A percentile compares a stretch with the other conserved stretches of the same genome.
These are phyloP conservation scores for Ostrea edulis DNA, from an alignment of 1,140 invertebrate genomes.

Conservation along the genomic window DNA sequence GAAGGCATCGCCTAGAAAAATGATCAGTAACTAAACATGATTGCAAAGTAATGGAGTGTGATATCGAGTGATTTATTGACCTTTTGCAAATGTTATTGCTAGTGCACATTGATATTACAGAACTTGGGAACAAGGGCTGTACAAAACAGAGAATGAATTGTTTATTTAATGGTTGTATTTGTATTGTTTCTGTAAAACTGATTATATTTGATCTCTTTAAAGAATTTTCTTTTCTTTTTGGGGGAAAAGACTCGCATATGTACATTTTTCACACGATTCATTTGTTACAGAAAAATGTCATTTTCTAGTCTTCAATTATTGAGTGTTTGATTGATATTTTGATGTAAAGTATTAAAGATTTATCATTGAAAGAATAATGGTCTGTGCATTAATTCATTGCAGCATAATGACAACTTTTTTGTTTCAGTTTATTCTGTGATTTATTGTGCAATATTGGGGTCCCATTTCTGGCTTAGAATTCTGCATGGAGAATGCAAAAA, in stretches of 20 bases:
- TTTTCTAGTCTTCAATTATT: not conserved
- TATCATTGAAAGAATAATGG: not conserved
- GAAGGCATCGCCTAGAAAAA: too few relatives aligned
- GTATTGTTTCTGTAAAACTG: not conserved
- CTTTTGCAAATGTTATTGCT: not conserved
- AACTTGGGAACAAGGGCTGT: not conserved
- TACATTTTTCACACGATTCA: not conserved
- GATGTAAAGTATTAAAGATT: not conserved
- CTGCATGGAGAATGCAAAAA: not conserved
- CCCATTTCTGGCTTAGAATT: not conserved
- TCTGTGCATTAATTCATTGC: constrained; percentile 16
- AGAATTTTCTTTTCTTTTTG: not conserved
- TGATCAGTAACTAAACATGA: too few relatives aligned
- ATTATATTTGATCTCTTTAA: not conserved
- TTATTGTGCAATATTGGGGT: constrained; percentile 20
- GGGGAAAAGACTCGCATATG: not conserved
- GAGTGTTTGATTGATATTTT: not conserved
- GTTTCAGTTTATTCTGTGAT: constrained; percentile 17
- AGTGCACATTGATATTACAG: not conserved
- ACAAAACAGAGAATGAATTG: not conserved
- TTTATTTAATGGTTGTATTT: not conserved
- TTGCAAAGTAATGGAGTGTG: too few relatives aligned
- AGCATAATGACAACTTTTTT: constrained; percentile 31
- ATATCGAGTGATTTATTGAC: not conserved
- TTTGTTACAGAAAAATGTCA: not conserved